A percentile compares a stretch with the other conserved stretches of the same genome.
Evolutionary conservation across 2,888 invertebrate genomes (phyloP).

Genomic region (Plutella xylostella): DNA sequence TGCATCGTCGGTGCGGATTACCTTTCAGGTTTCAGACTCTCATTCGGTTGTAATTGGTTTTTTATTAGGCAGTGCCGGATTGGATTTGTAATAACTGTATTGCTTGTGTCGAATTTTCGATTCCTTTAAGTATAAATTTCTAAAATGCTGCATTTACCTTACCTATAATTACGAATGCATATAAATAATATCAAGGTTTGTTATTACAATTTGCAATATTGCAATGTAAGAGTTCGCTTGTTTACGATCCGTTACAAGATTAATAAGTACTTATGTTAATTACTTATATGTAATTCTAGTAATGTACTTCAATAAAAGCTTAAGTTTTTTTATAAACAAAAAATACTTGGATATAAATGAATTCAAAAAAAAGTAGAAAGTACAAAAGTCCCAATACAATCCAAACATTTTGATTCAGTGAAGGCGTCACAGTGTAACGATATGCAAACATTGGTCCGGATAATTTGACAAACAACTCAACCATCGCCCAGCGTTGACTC

Average conservation of each 20-base stretch:
- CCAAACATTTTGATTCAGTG: conserved; percentile 6
- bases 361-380: not conserved
- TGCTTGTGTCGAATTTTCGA: too few relatives aligned
- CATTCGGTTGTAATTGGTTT: too few relatives aligned
- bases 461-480: conserved; percentile 27
- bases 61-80: too few relatives aligned
- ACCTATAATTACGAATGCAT: too few relatives aligned
- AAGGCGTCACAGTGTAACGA: conserved; percentile 32
- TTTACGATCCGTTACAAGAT: conserved; percentile 1
- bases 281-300: not conserved
- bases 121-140: too few relatives aligned
- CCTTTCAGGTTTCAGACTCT: too few relatives aligned
- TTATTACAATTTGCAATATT: too few relatives aligned
- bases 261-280: conserved; percentile 35
- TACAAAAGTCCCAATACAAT: not conserved
- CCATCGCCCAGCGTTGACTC: too few relatives aligned
- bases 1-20: conserved; percentile 11
- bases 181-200: too few relatives aligned
- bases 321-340: not conserved
- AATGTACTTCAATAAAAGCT: not conserved
- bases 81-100: too few relatives aligned
- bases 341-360: not conserved
- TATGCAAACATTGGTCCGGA: conserved; percentile 30
- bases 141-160: too few relatives aligned
- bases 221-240: too few relatives aligned